A percentile compares a stretch with the other conserved stretches of the same genome.
phyloP scores from a whole-genome alignment of 2,888 invertebrate species.

The Polydrusus pterygomalis region DNA sequence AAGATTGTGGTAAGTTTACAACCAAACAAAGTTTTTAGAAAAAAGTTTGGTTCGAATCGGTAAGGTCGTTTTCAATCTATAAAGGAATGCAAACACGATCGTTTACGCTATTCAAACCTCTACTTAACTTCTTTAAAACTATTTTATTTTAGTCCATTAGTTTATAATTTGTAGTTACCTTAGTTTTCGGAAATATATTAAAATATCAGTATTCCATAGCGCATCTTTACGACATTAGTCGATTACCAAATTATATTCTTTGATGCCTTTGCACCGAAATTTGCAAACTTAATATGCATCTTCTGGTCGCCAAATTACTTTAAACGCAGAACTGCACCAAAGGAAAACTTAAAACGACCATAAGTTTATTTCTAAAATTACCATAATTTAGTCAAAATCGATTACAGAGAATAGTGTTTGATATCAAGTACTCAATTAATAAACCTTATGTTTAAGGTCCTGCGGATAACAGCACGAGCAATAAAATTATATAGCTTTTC shows the following conservation, averaged over 20 bases:
- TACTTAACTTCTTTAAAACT: neutral
- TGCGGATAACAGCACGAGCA: conserved; percentile 60
- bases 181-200: conserved; percentile 31
- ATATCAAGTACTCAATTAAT: conserved; percentile 69
- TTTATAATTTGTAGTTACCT: conserved; percentile 9
- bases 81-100: neutral
- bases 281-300: conserved; percentile 49
- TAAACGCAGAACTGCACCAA: conserved; percentile 29
- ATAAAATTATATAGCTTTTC: conserved; percentile 62
- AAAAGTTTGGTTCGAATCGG: no score
- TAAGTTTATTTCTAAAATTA: conserved; percentile 70
- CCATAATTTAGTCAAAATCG: conserved; percentile 71
- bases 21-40: no score
- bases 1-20: no score
- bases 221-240: conserved; percentile 19
- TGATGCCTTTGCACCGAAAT: conserved; percentile 27
- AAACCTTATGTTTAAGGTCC: conserved; percentile 66
- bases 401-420: conserved; percentile 69
- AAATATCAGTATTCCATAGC: conserved; percentile 29
- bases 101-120: neutral
- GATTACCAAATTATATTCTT: conserved; percentile 39
- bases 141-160: neutral
- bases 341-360: conserved; percentile 66
- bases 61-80: no score
- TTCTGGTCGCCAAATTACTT: conserved; percentile 47